These are phyloP conservation scores for Ceratina japonica DNA, from an alignment of 1,140 invertebrate genomes.

Conservation along the genomic window DNA sequence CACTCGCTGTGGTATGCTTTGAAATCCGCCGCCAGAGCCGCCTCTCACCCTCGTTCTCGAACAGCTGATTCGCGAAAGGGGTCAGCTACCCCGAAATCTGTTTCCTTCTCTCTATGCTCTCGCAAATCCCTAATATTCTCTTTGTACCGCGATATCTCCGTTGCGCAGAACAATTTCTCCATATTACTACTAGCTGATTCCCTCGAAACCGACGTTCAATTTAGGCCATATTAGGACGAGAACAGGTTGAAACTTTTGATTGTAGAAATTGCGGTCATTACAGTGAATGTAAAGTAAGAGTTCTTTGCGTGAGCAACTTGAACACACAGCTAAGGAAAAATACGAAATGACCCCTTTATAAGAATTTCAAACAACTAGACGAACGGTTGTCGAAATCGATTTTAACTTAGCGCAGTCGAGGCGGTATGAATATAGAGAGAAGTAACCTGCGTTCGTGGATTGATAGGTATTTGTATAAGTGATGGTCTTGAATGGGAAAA, in stretches of 20 bases:
- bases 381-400: no score
- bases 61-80: conserved; percentile 73
- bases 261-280: not conserved
- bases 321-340: no score
- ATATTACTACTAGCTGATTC: conserved; percentile 1
- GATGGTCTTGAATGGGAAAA: not conserved
- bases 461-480: not conserved
- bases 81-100: conserved; percentile 64
- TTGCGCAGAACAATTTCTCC: no score
- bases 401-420: no score
- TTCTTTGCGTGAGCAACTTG: no score
- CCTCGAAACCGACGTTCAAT: not conserved
- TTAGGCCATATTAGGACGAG: conserved; percentile 2
- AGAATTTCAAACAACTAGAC: no score
- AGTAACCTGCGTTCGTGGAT: no score
- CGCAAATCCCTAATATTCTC: conserved; percentile 13
- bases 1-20: conserved; percentile 69
- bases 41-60: conserved; percentile 30
- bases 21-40: conserved; percentile 66
- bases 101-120: not conserved
- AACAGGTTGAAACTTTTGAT: not conserved
- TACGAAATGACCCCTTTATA: no score
- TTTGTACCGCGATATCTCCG: conserved; percentile 20
- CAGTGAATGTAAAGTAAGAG: no score
- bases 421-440: no score